A percentile compares a stretch with the other conserved stretches of the same genome.
Conservation (phyloP, 2,797 vertebrate genomes). For the Schizopygopsis malacanthus region DNA sequence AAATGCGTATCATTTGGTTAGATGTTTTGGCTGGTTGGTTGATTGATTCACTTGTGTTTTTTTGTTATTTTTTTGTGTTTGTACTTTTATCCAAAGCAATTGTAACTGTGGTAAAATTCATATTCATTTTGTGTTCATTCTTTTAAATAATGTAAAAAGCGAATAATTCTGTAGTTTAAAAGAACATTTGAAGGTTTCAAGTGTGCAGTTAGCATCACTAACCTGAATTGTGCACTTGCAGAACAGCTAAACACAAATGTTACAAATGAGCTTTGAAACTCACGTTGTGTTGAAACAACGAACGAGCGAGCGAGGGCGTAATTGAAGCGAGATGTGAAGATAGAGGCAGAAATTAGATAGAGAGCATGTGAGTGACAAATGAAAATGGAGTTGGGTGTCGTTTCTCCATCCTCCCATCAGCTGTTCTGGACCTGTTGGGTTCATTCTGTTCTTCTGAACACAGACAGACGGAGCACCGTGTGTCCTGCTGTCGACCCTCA, state of each 20-base stretch:
- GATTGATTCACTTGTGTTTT: neutral
- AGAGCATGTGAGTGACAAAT: neutral
- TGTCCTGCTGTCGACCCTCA: constrained; percentile 56
- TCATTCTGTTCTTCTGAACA: neutral
- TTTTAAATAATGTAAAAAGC: neutral
- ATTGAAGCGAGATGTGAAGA: neutral
- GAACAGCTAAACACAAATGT: neutral
- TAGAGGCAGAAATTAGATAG: neutral
- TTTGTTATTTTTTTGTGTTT: neutral
- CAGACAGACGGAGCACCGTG: constrained; percentile 20
- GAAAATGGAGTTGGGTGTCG: neutral
- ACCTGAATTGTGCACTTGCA: neutral
- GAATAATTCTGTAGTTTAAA: neutral
- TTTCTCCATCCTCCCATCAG: constrained; percentile 12
- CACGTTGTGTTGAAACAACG: neutral
- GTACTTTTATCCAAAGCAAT: neutral
- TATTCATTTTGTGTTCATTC: neutral
- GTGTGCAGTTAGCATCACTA: neutral
- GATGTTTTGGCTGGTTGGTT: neutral
- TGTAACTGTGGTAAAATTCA: neutral
- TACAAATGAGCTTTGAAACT: constrained; percentile 8
- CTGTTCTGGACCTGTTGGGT: constrained; percentile 17
- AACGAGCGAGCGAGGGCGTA: neutral
- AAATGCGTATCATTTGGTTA: neutral
- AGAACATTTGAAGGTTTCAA: neutral